Evolutionary conservation across 2,113 vertebrate genomes (phyloP).

Genomic region (Tragelaphus strepsiceros): DNA sequence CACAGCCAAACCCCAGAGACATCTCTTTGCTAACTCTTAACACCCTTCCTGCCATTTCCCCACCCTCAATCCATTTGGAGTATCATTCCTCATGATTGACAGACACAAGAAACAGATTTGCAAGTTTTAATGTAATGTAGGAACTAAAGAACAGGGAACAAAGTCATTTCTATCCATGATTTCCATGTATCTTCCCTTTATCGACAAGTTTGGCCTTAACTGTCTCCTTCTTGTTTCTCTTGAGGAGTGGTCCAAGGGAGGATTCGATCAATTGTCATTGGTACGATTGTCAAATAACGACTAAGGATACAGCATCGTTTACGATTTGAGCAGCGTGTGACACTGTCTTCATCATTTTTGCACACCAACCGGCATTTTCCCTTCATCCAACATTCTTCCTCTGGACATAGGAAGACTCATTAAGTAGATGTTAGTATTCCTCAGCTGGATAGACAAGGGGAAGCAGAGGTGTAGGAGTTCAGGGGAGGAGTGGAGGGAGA

Average conservation of each 20-base stretch:
- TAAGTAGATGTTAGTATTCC: not conserved
- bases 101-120: slow-evolving; percentile 11
- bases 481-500: too few relatives aligned
- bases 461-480: not conserved
- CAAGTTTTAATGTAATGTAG: slow-evolving; percentile 6
- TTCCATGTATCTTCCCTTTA: not conserved
- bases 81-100: not conserved
- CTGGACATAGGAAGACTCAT: not conserved
- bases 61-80: not conserved
- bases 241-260: not conserved
- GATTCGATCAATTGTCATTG: not conserved
- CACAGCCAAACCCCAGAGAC: not conserved
- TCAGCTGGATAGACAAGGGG: not conserved
- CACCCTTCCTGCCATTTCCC: not conserved
- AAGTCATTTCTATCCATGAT: not conserved
- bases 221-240: not conserved
- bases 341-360: not conserved
- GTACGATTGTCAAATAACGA: slow-evolving; percentile 3
- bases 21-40: not conserved
- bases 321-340: not conserved
- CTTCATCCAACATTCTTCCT: slow-evolving; percentile 10
- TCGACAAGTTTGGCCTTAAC: not conserved
- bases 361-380: slow-evolving; percentile 43
- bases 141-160: not conserved
- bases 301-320: slow-evolving; percentile 32